These are phyloP conservation scores for Atrichornis clamosus DNA, from an alignment of 2,113 vertebrate genomes.

Conservation along the genomic window DNA sequence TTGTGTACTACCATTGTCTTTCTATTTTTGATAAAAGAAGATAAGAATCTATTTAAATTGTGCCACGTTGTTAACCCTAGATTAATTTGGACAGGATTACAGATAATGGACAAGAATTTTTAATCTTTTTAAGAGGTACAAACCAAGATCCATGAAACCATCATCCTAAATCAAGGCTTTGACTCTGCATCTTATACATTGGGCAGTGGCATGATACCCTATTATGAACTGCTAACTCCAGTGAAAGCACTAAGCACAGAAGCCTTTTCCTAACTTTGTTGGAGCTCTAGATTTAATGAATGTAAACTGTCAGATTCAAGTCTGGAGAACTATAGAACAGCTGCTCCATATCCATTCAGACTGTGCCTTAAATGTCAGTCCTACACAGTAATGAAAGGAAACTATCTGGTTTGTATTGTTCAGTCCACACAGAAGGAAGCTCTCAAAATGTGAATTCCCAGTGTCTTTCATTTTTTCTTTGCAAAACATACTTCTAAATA, in stretches of 20 bases:
- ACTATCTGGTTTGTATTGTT: slow-evolving; percentile 3
- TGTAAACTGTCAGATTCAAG: neutral
- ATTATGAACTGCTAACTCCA: neutral
- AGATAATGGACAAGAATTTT: slow-evolving; percentile 6
- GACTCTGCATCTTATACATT: slow-evolving; percentile 18
- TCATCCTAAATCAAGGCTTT: slow-evolving; percentile 40
- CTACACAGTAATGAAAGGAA: neutral
- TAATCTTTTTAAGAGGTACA: slow-evolving; percentile 6
- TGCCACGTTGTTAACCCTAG: neutral
- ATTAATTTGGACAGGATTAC: slow-evolving; percentile 22
- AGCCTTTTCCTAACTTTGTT: slow-evolving; percentile 14
- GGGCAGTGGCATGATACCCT: neutral
- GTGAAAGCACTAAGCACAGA: neutral
- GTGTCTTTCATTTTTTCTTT: neutral
- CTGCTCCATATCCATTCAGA: neutral
- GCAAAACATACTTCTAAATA: neutral
- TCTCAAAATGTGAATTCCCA: neutral
- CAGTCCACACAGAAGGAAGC: slow-evolving; percentile 5
- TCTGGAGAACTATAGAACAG: neutral
- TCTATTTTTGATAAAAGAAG: slow-evolving; percentile 9
- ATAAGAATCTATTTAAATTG: neutral
- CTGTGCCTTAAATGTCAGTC: neutral
- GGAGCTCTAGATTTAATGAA: slow-evolving; percentile 20
- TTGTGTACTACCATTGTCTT: neutral
- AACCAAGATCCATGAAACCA: neutral